Evolutionary conservation across 1,140 invertebrate genomes (phyloP).

Genomic region (Lordiphosa clarofinis): DNA sequence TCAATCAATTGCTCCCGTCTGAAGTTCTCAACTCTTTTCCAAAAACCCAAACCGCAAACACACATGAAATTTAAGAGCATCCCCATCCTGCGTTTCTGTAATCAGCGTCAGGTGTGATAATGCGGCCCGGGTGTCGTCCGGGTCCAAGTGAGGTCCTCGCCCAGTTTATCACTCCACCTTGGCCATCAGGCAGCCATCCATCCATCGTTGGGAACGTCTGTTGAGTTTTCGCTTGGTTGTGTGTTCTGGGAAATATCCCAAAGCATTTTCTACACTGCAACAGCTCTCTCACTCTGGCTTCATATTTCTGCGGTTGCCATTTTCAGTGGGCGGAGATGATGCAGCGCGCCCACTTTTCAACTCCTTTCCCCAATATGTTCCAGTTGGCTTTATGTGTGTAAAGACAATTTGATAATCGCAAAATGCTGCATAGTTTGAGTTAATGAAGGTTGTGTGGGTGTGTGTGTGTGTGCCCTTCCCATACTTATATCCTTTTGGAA

Average conservation of each 20-base stretch:
- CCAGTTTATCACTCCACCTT: constrained; percentile 59
- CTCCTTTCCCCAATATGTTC: constrained; percentile 4
- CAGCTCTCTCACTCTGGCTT: constrained; percentile 30
- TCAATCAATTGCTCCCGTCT: constrained; percentile 37
- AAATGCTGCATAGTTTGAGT: constrained; percentile 77
- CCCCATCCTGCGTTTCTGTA: constrained; percentile 28
- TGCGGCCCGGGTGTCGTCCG: constrained; percentile 19
- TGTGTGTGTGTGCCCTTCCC: constrained; percentile 31
- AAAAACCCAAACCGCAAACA: constrained; percentile 2
- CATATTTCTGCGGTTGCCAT: constrained; percentile 67
- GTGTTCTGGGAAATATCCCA: constrained; percentile 61
- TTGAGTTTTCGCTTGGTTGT: constrained; percentile 65
- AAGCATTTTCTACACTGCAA: constrained; percentile 50
- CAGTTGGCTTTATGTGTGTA: constrained; percentile 61
- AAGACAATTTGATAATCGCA: constrained; percentile 78
- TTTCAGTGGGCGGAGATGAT: constrained; percentile 2
- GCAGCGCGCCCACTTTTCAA: background rate
- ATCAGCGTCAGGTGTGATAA: constrained; percentile 67
- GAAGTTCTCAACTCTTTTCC: no score
- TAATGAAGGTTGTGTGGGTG: constrained; percentile 70
- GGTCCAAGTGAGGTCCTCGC: constrained; percentile 9
- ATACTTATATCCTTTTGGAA: constrained; percentile 12
- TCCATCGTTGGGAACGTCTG: constrained; percentile 31
- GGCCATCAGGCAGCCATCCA: constrained; percentile 16
- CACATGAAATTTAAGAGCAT: constrained; percentile 41